A percentile compares a stretch with the other conserved stretches of the same genome.
Evolutionary conservation across 2,113 vertebrate species (phyloP).

Genomic region (Oostethus manadensis): DNA sequence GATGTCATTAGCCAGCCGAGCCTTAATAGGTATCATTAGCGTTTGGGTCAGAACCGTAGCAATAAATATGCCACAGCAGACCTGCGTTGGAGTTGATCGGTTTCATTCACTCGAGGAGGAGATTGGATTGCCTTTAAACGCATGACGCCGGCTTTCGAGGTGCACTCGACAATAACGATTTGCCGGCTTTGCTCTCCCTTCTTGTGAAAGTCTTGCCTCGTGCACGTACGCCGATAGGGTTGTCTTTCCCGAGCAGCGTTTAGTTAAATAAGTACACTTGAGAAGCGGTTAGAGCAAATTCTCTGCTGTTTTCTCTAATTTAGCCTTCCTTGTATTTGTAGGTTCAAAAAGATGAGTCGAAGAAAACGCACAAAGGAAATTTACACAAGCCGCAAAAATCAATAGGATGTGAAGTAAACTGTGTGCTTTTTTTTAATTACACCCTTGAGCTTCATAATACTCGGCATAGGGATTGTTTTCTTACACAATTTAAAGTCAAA

Average conservation of each 20-base stretch:
- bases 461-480: constrained; percentile 5
- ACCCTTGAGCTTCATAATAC: constrained; percentile 38
- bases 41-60: constrained; percentile 53
- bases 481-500: constrained; percentile 4
- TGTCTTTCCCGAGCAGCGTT: constrained; percentile 28
- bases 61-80: constrained; percentile 43
- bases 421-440: constrained; percentile 50
- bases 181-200: constrained; percentile 19
- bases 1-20: constrained; percentile 54
- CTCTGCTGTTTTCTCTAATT: constrained; percentile 41
- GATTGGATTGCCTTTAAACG: constrained; percentile 27
- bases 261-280: constrained; percentile 32
- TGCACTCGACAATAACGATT: constrained; percentile 22
- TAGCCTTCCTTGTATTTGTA: constrained; percentile 37
- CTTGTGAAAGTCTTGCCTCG: constrained; percentile 15
- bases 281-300: constrained; percentile 26
- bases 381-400: constrained; percentile 43
- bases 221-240: constrained; percentile 21
- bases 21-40: constrained; percentile 65
- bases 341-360: constrained; percentile 37
- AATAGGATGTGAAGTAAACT: constrained; percentile 41
- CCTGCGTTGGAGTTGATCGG: constrained; percentile 35
- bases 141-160: constrained; percentile 22
- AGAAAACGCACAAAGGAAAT: constrained; percentile 45
- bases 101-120: constrained; percentile 39